A percentile compares a stretch with the other conserved stretches of the same genome.
These are phyloP conservation scores for Neosalanx taihuensis DNA, from an alignment of 2,797 vertebrate species.

Conservation along the genomic window DNA sequence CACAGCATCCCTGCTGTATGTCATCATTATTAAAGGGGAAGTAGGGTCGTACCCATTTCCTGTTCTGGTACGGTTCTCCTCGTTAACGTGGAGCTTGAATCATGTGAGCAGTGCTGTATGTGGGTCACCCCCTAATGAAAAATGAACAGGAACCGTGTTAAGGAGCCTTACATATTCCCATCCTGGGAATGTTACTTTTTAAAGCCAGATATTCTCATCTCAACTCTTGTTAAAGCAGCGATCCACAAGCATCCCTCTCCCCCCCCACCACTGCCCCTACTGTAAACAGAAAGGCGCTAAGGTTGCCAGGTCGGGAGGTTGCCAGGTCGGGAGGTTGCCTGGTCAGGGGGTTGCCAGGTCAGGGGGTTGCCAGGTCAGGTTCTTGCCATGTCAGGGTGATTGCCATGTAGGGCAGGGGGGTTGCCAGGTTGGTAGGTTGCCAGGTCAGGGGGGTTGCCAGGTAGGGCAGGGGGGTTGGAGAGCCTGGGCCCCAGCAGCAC, in stretches of 20 bases:
- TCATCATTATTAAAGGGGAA: constrained; percentile 1
- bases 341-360: constrained; percentile 40
- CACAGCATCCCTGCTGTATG: neutral
- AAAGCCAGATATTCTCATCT: constrained; percentile 56
- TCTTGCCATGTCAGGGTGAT: constrained; percentile 36
- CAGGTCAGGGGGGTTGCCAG: constrained; percentile 29
- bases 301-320: constrained; percentile 50
- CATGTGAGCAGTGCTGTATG: constrained; percentile 30
- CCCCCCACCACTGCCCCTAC: constrained; percentile 7
- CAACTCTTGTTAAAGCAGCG: constrained; percentile 42
- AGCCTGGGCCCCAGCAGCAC: constrained; percentile 38
- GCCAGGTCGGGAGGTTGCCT: constrained; percentile 16
- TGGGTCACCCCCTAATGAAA: constrained; percentile 35
- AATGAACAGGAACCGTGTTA: constrained; percentile 9
- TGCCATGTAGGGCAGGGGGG: neutral
- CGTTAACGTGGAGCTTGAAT: constrained; percentile 18
- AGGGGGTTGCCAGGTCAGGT: constrained; percentile 28
- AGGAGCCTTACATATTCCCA: no score
- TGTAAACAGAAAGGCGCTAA: constrained; percentile 22
- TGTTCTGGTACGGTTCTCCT: neutral
- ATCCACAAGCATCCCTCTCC: constrained; percentile 32
- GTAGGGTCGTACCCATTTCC: constrained; percentile 1
- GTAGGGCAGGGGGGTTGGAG: constrained; percentile 30
- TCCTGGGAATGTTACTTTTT: no score
- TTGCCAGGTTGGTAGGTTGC: constrained; percentile 47